Evolutionary conservation across 1,140 invertebrate genomes (phyloP), one percentile per base, ranked within the genome.

Genomic region (Macrobrachium rosenbergii): DNA sequence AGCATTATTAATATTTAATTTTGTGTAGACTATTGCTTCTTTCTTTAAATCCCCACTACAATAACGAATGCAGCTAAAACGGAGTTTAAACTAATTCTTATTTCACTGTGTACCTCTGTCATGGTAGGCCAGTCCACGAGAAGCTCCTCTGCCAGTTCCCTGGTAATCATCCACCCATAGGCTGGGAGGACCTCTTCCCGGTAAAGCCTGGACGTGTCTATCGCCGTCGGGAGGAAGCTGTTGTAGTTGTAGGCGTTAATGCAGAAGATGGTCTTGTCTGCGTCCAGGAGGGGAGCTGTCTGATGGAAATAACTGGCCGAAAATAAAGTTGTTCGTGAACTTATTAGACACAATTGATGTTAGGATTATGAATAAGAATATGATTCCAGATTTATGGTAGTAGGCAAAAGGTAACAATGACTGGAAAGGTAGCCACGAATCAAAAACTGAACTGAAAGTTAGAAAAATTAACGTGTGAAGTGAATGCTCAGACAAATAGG

Each of bases 231-330:
- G 28, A 17, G 12, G 60, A 88, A 88, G 63, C 86, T 88, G 73
- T 88, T 88, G 80, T 88, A 88, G 62, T 83, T 88, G 69, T 59
- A 88, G 72, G 86, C 86, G 67, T 88, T 88, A 10, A 88, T 64
- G 63, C 86, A 88, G 63, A 88, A 88, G 52, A 88, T 88, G 62
- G 80, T 79, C 43, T 83, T 75, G 37, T 88, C 86, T 10, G 52
- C 45, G 37, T 88, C 86, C 16, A 88, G 80, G 2, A 88, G 80
- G 16, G 86, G 86, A 43, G 86, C 86, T 21, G 86, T 88, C 45
- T 88, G 86, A 58, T 88, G 86, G 86, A 88, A 88, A 63, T 88
- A 88, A 28, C 86, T 88, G 86, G 23, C 52, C 52, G 37, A 37
- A 67, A 37, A 52, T 17, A 69, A 45, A 69, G 17, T 63, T 23